A percentile compares a stretch with the other conserved stretches of the same genome.
These are phyloP conservation scores for Scotopteryx bipunctaria DNA, from an alignment of 2,888 invertebrate species.

Conservation along the genomic window DNA sequence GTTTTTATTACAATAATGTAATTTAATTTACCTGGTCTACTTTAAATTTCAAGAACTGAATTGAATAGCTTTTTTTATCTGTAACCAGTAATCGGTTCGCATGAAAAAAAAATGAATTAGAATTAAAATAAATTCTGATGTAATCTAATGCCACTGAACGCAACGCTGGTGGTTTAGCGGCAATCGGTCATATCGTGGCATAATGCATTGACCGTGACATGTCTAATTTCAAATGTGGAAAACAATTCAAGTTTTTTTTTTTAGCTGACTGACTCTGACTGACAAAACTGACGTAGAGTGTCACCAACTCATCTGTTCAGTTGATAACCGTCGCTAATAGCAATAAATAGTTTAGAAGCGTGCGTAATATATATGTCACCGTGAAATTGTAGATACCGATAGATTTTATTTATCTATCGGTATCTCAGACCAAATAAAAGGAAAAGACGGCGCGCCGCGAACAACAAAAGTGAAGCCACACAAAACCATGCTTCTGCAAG, in stretches of 20 bases:
- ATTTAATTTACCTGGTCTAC: conserved; percentile 13
- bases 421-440: too few relatives aligned
- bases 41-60: conserved; percentile 18
- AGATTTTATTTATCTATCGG: too few relatives aligned
- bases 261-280: too few relatives aligned
- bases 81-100: conserved; percentile 14
- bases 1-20: conserved; percentile 12
- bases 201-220: conserved; percentile 32
- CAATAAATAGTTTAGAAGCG: too few relatives aligned
- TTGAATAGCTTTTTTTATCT: conserved; percentile 19
- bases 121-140: conserved; percentile 18
- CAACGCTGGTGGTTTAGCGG: conserved; percentile 16
- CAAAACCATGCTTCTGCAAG: too few relatives aligned
- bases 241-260: not conserved
- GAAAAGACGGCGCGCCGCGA: too few relatives aligned
- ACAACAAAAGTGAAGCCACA: too few relatives aligned
- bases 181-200: conserved; percentile 37
- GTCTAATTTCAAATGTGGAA: conserved; percentile 5
- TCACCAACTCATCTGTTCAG: too few relatives aligned
- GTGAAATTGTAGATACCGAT: too few relatives aligned
- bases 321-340: too few relatives aligned
- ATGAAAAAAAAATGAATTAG: conserved; percentile 13
- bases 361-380: too few relatives aligned
- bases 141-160: conserved; percentile 23
- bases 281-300: too few relatives aligned